Conservation (phyloP, 2,888 invertebrate species). For the Drosophila mulleri region DNA sequence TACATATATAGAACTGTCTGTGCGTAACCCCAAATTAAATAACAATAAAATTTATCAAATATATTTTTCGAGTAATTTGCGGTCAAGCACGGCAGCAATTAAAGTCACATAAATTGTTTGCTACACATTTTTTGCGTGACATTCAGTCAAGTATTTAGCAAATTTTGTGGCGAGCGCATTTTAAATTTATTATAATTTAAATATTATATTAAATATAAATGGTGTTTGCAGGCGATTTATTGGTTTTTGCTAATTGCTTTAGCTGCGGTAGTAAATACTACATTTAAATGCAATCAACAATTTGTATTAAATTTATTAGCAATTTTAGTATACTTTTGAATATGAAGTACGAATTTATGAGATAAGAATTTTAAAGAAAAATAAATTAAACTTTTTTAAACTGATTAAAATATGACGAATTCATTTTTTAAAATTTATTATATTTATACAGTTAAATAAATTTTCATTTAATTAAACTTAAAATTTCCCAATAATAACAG, state of each 20-base stretch:
- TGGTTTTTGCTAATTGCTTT: background rate
- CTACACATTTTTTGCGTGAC: slow-evolving; percentile 4
- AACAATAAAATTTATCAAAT: slow-evolving; percentile 38
- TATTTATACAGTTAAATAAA: no score
- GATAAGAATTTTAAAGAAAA: no score
- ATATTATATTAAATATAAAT: background rate
- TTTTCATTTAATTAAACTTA: no score
- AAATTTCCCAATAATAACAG: no score
- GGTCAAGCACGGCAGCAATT: slow-evolving; percentile 36
- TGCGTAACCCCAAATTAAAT: slow-evolving; percentile 35
- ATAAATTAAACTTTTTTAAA: no score
- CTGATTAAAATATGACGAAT: no score
- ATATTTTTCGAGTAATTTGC: slow-evolving; percentile 43
- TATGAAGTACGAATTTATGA: no score
- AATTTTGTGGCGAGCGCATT: background rate
- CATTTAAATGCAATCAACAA: no score
- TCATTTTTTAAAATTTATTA: no score
- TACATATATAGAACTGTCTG: background rate
- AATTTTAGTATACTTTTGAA: background rate
- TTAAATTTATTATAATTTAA: slow-evolving; percentile 10
- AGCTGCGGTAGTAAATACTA: background rate
- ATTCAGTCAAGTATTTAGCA: slow-evolving; percentile 15
- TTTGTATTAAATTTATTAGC: background rate
- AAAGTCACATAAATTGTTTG: slow-evolving; percentile 34
- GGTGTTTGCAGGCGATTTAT: background rate